Base-by-base conservation (phyloP, 2,888 invertebrate genomes). In the Scotopteryx bipunctaria region DNA sequence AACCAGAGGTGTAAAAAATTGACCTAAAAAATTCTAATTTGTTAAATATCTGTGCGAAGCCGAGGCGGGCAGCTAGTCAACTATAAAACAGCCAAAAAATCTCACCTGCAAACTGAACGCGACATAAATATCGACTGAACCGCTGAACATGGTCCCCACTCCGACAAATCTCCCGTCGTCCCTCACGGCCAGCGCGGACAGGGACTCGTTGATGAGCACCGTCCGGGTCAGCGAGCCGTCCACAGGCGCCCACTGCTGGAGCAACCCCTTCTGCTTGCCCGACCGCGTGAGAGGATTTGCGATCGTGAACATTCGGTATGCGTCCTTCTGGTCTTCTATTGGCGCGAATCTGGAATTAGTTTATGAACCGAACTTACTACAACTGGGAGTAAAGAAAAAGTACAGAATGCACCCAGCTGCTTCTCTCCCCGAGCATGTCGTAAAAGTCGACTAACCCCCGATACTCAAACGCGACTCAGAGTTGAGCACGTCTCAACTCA, bases 111-210 rank as follows among this genome's bases (percentile, higher is more conserved):
- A 91, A 86, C 96, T 98, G 82, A 97, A 98, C 35, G 97, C 95
- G 61, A 97, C 93, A 73, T 96, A 97, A 64, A 99, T 95, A 61
- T 96, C 94, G 8, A 99, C 96, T 66, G 95, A 96, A 37, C 98
- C 98, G 49, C 95, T 95, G 73, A 96, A 96, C 96, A 98, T 98
- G 29, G 97, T 97, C 5, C 98, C 99, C 9, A 97, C 93, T 47
- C 97, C 97, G 1, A 98, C 93, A 85, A 96, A 99, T 53, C 96
- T 91, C 0, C 99, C 99, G 88, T 99, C 97, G 79, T 97, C 96
- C 50, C 97, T 91, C 16, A 97, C 96, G 0, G 97, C 95, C 59
- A 98, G 88, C 9, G 97, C 96, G 2, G 97, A 95, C 19, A 97
- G 84, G 51, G 95, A 94, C 84, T 97, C 97, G 48, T 93, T 92